Evolutionary conservation across 2,888 invertebrate species (phyloP), one percentile per base, ranked within the genome.

Genomic region (Amiota mariae): DNA sequence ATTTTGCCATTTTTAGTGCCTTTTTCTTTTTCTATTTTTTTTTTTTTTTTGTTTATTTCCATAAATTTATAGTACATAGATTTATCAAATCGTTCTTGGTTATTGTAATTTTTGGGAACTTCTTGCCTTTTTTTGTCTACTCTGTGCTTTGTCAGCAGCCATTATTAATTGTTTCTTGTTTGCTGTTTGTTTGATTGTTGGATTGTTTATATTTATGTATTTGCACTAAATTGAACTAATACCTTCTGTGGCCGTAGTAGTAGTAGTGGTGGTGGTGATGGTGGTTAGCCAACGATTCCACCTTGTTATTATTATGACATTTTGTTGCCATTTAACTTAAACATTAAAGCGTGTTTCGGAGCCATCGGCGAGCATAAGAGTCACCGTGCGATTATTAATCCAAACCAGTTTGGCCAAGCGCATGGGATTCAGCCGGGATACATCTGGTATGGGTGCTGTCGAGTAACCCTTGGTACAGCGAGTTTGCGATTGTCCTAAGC

Each of bases 401-500:
- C 99, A 99, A 36, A 98, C 96, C 24, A 99, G 92, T 71, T 97
- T 93, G 8, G 98, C 98, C 79, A 97, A 92, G 54, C 97, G 93
- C 91, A 97, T 95, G 1, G 97, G 96, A 91, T 97, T 96, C 68
- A 96, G 91, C 0, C 96, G 92, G 0, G 95, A 92, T 48, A 96
- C 95, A 89, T 97, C 97, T 11, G 97, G 96, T 89, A 97, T 95
- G 0, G 97, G 97, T 8, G 96, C 95, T 0, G 97, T 97, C 79
- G 97, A 97, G 91, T 97, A 97, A 70, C 97, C 97, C 89, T 98
- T 98, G 59, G 98, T 94, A 91, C 98, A 98, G 75, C 97, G 95
- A 0, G 98, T 98, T 91, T 98, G 98, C 8, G 97, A 97, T 80
- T 98, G 97, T 15, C 99, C 99, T 85, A 99, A 92, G 0, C 98